These are phyloP conservation scores for Corythornis cristatus DNA, from an alignment of 2,113 vertebrate genomes.

Conservation along the genomic window DNA sequence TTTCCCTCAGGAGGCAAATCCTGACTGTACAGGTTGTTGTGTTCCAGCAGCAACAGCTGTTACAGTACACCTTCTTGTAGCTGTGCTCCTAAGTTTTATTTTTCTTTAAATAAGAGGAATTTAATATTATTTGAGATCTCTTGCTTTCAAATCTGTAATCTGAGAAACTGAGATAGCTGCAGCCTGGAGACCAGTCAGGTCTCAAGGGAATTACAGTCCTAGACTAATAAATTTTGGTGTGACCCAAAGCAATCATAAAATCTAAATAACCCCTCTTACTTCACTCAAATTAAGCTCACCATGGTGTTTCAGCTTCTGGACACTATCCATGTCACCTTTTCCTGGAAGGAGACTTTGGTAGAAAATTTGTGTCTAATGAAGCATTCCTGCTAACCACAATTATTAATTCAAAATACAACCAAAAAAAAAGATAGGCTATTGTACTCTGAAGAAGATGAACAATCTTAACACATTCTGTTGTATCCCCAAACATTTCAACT, in stretches of 20 bases:
- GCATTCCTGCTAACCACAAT: neutral
- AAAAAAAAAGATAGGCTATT: neutral
- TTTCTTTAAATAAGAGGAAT: neutral
- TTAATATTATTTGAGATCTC: neutral
- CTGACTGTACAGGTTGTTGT: neutral
- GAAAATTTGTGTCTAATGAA: neutral
- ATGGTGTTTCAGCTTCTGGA: neutral
- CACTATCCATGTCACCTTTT: neutral
- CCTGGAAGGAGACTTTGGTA: neutral
- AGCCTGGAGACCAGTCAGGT: neutral
- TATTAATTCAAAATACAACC: neutral
- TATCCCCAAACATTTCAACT: neutral
- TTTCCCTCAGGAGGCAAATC: neutral
- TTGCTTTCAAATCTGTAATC: neutral
- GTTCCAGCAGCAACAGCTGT: neutral
- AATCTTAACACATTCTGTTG: neutral
- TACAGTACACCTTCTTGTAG: neutral
- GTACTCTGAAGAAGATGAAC: neutral
- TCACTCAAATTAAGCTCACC: neutral
- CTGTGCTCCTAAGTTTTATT: neutral
- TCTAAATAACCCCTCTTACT: neutral
- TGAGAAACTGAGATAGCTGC: slow-evolving; percentile 30
- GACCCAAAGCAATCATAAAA: neutral
- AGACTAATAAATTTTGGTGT: slow-evolving; percentile 34
- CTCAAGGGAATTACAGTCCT: slow-evolving; percentile 4